Base-by-base conservation (phyloP, 2,113 vertebrate genomes). In the Chunga burmeisteri region DNA sequence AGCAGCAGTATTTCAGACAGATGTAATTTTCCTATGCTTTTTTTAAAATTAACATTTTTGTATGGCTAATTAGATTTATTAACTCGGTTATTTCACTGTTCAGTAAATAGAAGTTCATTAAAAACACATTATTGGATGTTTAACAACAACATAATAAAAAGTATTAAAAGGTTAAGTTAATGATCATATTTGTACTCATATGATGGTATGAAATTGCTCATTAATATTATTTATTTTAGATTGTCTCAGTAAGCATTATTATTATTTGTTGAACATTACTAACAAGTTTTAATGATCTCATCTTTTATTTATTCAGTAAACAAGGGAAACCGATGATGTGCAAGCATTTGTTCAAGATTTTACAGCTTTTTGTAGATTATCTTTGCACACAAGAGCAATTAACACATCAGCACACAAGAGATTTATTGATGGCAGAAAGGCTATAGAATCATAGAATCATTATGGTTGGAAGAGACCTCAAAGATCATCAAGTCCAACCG, bases 21-120 rank as follows among this genome's bases (percentile, higher is more conserved):
- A 72, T 27, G 38, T 22, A 16, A 36, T 90, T 67, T 86, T 50
- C 16, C 10, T 66, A 52, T 73, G 2, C 15, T 5, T 58, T 55
- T 47, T 30, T 19, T 10, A 29, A 16, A 79, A 79, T 87, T 81
- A 94, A 49, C 38, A 62, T 58, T 91, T 90, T 86, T 86, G 32
- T 53, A 79, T 56, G 84, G 75, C 9, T 82, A 66, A 86, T 92
- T 91, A 86, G 55, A 78, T 79, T 23, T 86, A 89, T 74, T 86
- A 89, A 75, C 27, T 78, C 36, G 44, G 42, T 52, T 77, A 74
- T 91, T 95, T 93, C 53, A 66, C 74, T 79, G 71, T 73, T 94
- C 73, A 75, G 75, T 92, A 96, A 90, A 75, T 86, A 96, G 86
- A 40, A 75, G 32, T 84, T 88, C 88, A 88, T 97, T 96, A 93